Conservation (phyloP, 2,888 invertebrate genomes). For the Serrognathus titanus region DNA sequence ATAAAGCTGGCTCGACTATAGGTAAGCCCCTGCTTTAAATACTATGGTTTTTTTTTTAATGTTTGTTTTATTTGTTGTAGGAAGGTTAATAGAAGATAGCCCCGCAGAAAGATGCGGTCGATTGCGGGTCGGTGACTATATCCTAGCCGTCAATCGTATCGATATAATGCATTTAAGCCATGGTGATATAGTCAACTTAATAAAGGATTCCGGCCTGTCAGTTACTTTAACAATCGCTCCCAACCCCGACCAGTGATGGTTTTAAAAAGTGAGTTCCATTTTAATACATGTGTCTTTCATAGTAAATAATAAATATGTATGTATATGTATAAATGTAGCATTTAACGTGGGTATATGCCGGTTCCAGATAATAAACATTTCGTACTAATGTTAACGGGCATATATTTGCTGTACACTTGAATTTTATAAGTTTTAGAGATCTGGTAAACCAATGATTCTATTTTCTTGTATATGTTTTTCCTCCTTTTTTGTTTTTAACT, state of each 20-base stretch:
- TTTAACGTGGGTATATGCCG: too few species aligned
- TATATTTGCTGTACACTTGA: too few species aligned
- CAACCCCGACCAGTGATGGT: conserved; percentile 53
- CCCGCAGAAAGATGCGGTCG: conserved; percentile 93
- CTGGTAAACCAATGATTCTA: too few species aligned
- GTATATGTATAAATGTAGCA: too few species aligned
- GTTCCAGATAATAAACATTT: too few species aligned
- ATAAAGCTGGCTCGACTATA: conserved; percentile 83
- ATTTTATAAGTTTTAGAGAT: too few species aligned
- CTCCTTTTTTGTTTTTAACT: too few species aligned
- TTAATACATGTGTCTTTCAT: neutral
- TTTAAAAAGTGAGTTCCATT: neutral
- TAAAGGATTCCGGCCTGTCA: conserved; percentile 91
- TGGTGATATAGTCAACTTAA: conserved; percentile 94
- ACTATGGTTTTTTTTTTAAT: neutral
- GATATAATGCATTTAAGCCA: conserved; percentile 90
- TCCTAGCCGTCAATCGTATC: conserved; percentile 90
- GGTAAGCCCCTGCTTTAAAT: conserved; percentile 52
- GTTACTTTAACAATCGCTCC: conserved; percentile 80
- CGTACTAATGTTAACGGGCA: too few species aligned
- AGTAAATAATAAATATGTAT: neutral
- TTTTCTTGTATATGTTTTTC: too few species aligned
- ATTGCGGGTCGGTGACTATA: conserved; percentile 90
- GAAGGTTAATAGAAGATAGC: conserved; percentile 90
- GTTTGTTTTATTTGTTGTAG: conserved; percentile 50